phyloP scores from a whole-genome alignment of 2,797 vertebrate genomes.

The Anableps anableps region DNA sequence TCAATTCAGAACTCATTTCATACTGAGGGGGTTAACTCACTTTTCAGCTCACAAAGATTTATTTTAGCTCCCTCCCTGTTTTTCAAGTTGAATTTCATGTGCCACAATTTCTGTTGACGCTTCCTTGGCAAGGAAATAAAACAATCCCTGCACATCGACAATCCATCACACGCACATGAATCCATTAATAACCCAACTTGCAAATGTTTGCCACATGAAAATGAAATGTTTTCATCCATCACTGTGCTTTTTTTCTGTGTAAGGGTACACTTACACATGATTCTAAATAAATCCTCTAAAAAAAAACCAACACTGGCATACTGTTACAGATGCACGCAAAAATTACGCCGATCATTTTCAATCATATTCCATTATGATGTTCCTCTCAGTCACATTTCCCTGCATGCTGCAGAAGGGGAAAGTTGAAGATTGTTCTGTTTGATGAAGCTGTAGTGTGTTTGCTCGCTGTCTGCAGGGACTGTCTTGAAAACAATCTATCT shows the following conservation, averaged over 20 bases:
- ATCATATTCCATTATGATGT: constrained; percentile 82
- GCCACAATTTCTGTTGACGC: constrained; percentile 63
- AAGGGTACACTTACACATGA: constrained; percentile 66
- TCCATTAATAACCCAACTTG: constrained; percentile 76
- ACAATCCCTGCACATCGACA: constrained; percentile 49
- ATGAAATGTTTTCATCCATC: constrained; percentile 77
- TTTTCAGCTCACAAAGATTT: constrained; percentile 67
- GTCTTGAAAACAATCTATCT: constrained; percentile 88
- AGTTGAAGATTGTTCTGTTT: constrained; percentile 88
- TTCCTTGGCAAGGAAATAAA: constrained; percentile 53
- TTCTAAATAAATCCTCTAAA: constrained; percentile 73
- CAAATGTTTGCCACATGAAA: constrained; percentile 77
- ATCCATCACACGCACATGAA: constrained; percentile 68
- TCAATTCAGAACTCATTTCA: constrained; percentile 70
- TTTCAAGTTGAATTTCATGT: constrained; percentile 63
- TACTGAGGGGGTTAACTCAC: constrained; percentile 60
- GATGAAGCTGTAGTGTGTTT: constrained; percentile 88
- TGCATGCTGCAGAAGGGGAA: constrained; percentile 81
- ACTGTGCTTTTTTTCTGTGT: constrained; percentile 53
- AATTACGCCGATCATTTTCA: constrained; percentile 84
- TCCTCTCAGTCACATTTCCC: constrained; percentile 80
- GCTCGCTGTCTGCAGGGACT: constrained; percentile 87
- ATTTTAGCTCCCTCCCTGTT: constrained; percentile 56
- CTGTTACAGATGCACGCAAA: constrained; percentile 75
- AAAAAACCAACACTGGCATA: constrained; percentile 67